Evolutionary conservation across 2,113 vertebrate genomes (phyloP).

Genomic region (Eulemur rufifrons): DNA sequence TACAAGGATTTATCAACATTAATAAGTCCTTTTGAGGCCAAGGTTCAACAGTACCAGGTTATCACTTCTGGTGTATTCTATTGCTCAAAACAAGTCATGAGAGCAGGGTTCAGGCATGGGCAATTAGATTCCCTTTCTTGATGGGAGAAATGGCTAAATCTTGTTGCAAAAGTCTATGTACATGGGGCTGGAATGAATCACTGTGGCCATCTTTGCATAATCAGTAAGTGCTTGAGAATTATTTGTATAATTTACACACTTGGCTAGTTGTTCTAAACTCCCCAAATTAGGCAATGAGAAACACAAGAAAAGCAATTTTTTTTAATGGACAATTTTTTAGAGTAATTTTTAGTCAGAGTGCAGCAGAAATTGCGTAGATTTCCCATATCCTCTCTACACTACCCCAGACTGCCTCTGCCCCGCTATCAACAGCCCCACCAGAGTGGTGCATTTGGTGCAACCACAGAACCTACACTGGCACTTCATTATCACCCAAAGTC

Average conservation of each 20-base stretch:
- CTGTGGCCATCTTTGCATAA: background rate
- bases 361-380: background rate
- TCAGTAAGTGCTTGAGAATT: background rate
- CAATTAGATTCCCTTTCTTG: background rate
- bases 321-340: background rate
- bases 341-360: background rate
- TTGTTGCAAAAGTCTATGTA: fast-evolving
- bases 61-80: too few species aligned
- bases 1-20: background rate
- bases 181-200: background rate
- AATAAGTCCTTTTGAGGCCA: background rate
- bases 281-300: background rate
- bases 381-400: too few species aligned
- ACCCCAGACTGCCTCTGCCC: background rate
- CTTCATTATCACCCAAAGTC: fast-evolving
- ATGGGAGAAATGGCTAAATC: too few species aligned
- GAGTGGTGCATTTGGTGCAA: background rate
- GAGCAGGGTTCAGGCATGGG: background rate
- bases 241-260: background rate
- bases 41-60: too few species aligned
- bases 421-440: too few species aligned
- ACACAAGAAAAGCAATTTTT: background rate
- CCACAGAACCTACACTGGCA: background rate
- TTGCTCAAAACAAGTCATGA: background rate
- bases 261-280: background rate